These are phyloP conservation scores for Oreochromis spilurus DNA, from an alignment of 2,113 vertebrate genomes.

Conservation along the genomic window DNA sequence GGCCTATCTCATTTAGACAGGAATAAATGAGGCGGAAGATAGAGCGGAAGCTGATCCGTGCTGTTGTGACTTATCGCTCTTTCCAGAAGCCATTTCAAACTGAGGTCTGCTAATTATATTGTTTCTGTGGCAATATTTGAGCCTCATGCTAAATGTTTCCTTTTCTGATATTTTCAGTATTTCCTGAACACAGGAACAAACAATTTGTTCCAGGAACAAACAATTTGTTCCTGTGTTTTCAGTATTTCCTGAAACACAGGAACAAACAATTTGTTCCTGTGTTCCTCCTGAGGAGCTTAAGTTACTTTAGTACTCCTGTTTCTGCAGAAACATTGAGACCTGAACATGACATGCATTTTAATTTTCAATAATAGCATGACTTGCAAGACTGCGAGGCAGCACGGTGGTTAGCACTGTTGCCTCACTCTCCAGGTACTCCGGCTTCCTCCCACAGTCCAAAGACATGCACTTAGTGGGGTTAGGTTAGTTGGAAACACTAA, in stretches of 20 bases:
- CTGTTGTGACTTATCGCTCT: slow-evolving; percentile 36
- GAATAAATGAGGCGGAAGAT: slow-evolving; percentile 51
- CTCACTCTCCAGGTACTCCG: neutral
- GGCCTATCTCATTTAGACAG: slow-evolving; percentile 47
- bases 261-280: neutral
- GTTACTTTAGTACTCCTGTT: neutral
- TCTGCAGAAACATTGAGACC: neutral
- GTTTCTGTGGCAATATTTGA: neutral
- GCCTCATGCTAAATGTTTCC: neutral
- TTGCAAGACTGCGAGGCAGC: neutral
- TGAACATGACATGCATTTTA: neutral
- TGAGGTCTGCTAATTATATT: slow-evolving; percentile 1
- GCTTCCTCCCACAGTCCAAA: neutral
- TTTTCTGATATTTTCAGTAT: neutral
- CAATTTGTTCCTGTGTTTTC: neutral
- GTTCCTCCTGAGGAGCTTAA: accelerated
- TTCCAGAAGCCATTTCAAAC: slow-evolving; percentile 16
- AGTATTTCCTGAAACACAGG: neutral
- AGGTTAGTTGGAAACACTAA: neutral
- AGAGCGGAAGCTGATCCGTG: slow-evolving; percentile 11
- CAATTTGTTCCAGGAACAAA: neutral
- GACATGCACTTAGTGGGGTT: neutral
- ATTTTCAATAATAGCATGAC: neutral
- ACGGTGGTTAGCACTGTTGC: neutral
- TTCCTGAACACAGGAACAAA: neutral